phyloP scores from a whole-genome alignment of 2,888 invertebrate species.

The Sarcophaga caerulescens region DNA sequence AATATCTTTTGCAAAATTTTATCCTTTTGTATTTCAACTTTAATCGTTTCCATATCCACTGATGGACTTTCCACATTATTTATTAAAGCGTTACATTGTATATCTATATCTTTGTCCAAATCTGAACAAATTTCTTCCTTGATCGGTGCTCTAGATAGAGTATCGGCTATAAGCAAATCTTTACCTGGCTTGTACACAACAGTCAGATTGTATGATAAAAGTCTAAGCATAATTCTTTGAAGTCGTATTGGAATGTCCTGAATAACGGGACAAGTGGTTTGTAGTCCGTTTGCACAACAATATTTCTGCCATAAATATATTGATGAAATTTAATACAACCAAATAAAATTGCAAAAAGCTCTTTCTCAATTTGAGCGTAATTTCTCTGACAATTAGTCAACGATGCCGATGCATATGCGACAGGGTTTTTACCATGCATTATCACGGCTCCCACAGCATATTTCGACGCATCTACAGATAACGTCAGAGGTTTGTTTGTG shows the following conservation, averaged over 20 bases:
- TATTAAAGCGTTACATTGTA: constrained; percentile 14
- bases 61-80: neutral
- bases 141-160: constrained; percentile 36
- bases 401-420: constrained; percentile 1
- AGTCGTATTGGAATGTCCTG: constrained; percentile 10
- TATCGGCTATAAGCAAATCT: constrained; percentile 35
- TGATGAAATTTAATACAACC: neutral
- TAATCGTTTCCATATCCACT: neutral
- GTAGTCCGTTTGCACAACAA: constrained; percentile 38
- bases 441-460: constrained; percentile 52
- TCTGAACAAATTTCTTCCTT: neutral
- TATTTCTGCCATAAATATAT: constrained; percentile 28
- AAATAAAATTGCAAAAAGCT: neutral
- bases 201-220: constrained; percentile 16
- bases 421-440: constrained; percentile 8
- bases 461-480: constrained; percentile 47
- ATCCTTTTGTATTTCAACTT: neutral
- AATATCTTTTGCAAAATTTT: neutral
- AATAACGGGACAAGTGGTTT: constrained; percentile 45
- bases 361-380: neutral
- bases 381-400: constrained; percentile 1
- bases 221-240: constrained; percentile 15
- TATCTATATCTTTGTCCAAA: constrained; percentile 16
- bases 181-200: constrained; percentile 42
- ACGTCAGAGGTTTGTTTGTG: neutral